Conservation (phyloP, 2,888 invertebrate species). For the Phortica magna region DNA sequence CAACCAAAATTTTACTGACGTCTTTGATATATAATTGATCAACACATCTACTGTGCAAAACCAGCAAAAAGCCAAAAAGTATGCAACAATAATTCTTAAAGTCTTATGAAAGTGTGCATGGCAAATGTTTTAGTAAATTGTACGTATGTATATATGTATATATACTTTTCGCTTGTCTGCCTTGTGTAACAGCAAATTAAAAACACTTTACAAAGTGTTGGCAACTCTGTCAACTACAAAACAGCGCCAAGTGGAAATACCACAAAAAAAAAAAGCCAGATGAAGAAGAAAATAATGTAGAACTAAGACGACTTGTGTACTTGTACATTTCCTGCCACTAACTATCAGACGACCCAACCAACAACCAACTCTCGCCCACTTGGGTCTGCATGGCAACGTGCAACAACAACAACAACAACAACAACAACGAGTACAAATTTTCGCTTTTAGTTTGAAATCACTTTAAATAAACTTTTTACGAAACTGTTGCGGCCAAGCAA, state of each 20-base stretch:
- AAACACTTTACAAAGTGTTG: conserved; percentile 34
- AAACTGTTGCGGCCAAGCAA: conserved; percentile 3
- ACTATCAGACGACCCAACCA: no score
- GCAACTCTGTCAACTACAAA: conserved; percentile 69
- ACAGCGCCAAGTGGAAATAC: conserved; percentile 34
- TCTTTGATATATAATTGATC: background rate
- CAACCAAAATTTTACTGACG: background rate
- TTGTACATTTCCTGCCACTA: no score
- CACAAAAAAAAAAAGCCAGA: background rate
- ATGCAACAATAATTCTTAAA: conserved; percentile 24
- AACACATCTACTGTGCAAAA: background rate
- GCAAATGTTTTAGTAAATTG: background rate
- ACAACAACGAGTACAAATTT: conserved; percentile 59
- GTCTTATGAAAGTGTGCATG: background rate
- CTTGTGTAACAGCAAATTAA: conserved; percentile 26
- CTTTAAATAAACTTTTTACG: conserved; percentile 59
- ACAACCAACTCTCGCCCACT: no score
- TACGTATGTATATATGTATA: no score
- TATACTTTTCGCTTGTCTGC: conserved; percentile 32
- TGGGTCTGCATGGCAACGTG: conserved; percentile 51
- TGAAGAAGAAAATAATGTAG: background rate
- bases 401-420: no score
- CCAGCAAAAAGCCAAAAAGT: conserved; percentile 3
- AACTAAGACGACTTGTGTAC: background rate
- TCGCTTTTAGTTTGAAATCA: conserved; percentile 62